Conservation (phyloP, 2,797 vertebrate genomes). For the Huso huso region DNA sequence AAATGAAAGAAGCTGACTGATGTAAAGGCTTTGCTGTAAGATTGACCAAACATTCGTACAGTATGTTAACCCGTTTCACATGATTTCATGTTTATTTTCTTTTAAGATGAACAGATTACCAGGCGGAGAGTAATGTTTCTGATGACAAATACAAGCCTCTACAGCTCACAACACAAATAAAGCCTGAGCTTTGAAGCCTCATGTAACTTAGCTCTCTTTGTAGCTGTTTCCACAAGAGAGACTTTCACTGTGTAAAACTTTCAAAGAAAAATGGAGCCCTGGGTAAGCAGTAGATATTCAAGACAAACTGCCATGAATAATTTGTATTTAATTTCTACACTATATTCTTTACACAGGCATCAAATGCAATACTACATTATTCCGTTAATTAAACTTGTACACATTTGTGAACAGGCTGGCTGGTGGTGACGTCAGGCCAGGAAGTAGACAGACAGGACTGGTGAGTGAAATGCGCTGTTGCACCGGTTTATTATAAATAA, state of each 20-base stretch:
- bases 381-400: neutral
- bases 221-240: neutral
- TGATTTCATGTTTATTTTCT: conserved; percentile 27
- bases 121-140: conserved; percentile 29
- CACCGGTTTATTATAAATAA: too few species aligned
- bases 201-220: too few species aligned
- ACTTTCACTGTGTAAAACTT: neutral
- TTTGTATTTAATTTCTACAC: neutral
- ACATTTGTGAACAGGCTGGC: too few species aligned
- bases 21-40: conserved; percentile 43
- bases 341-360: neutral
- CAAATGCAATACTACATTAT: conserved; percentile 1
- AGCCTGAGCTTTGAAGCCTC: conserved; percentile 1
- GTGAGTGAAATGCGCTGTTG: too few species aligned
- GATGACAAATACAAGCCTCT: conserved; percentile 23
- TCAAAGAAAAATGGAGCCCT: conserved; percentile 3
- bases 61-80: conserved; percentile 34
- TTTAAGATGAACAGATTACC: conserved; percentile 30
- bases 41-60: conserved; percentile 40
- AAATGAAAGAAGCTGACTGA: conserved; percentile 54
- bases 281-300: neutral
- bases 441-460: too few species aligned
- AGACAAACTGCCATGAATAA: neutral
- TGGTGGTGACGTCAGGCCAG: too few species aligned
- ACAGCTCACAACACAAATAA: conserved; percentile 3